phyloP scores from a whole-genome alignment of 1,140 invertebrate genomes.

The Metaphire vulgaris region DNA sequence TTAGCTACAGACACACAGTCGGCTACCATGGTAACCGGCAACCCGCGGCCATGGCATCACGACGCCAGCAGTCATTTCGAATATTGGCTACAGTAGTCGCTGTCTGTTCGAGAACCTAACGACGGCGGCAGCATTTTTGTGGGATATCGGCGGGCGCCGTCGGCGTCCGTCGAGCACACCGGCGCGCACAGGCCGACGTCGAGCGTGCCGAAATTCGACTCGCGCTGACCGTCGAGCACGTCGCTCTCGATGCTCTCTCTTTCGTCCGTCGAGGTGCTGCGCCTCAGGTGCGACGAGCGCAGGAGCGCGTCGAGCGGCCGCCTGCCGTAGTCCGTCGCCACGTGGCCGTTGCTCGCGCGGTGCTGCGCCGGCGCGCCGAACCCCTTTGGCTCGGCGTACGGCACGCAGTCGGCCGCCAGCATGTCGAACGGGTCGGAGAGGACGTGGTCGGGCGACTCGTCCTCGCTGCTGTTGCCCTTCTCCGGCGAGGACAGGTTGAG shows the following conservation, averaged over 20 bases:
- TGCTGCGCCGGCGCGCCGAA: neutral
- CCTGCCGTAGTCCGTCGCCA: neutral
- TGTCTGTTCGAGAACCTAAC: conserved; percentile 15
- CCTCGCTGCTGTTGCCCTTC: neutral
- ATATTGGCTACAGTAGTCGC: conserved; percentile 20
- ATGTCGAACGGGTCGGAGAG: neutral
- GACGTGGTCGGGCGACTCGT: neutral
- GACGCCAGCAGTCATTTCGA: conserved; percentile 8
- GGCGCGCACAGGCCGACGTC: neutral
- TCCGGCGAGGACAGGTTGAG: neutral
- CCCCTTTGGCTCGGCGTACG: neutral
- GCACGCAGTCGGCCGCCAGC: neutral
- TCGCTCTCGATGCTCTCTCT: neutral
- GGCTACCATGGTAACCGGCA: neutral
- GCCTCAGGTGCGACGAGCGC: neutral
- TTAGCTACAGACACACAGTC: too few relatives aligned
- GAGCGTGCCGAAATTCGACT: neutral
- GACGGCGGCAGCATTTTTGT: neutral
- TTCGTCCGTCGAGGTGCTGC: neutral
- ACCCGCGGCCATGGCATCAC: neutral
- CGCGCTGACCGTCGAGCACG: neutral
- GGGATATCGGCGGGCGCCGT: neutral
- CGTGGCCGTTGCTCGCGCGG: neutral
- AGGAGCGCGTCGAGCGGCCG: neutral
- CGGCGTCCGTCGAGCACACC: neutral